These are phyloP conservation scores for Festucalex cinctus DNA, from an alignment of 2,113 vertebrate species.

Conservation along the genomic window DNA sequence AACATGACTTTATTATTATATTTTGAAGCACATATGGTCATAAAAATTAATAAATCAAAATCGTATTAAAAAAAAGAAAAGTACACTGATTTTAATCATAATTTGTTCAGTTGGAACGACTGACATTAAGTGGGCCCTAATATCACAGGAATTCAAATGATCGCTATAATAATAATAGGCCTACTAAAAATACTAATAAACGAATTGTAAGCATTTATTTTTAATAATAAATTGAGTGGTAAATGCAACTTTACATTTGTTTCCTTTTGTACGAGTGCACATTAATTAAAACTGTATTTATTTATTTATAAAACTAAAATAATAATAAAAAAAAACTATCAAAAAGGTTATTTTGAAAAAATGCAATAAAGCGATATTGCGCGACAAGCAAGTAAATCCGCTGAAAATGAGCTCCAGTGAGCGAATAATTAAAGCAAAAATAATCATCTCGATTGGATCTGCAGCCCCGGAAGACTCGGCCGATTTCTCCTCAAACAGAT, in stretches of 20 bases:
- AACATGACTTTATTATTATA: no score
- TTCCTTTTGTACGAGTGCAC: neutral
- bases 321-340: no score
- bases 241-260: neutral
- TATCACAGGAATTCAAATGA: neutral
- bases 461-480: conserved; percentile 32
- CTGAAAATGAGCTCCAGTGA: conserved; percentile 25
- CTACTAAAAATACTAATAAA: neutral
- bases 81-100: neutral
- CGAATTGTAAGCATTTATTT: neutral
- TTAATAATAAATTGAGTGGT: conserved; percentile 15
- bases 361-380: conserved; percentile 2
- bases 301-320: no score
- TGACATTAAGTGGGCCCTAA: neutral
- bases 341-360: neutral
- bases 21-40: no score
- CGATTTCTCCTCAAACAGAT: conserved; percentile 24
- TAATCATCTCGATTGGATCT: conserved; percentile 31
- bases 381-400: conserved; percentile 29
- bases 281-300: neutral
- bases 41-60: neutral
- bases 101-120: neutral
- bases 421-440: conserved; percentile 31
- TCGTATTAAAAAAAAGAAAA: neutral
- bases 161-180: neutral